phyloP scores from a whole-genome alignment of 2,113 vertebrate species.

The Odocoileus hemionus region DNA sequence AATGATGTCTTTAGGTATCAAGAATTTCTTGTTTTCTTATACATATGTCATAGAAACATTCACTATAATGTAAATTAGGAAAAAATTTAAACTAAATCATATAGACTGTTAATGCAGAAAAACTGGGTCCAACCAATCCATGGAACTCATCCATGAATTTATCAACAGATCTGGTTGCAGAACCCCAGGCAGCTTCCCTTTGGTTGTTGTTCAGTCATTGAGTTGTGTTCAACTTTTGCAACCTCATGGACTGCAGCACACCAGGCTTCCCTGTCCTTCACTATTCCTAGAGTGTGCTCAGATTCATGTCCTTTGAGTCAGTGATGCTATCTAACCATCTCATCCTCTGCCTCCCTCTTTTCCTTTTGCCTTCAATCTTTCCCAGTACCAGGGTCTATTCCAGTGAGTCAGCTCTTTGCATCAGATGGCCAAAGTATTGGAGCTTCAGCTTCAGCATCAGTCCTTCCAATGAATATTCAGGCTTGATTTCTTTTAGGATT shows the following conservation, averaged over 20 bases:
- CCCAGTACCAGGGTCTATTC: background rate
- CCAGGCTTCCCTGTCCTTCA: background rate
- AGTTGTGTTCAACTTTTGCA: background rate
- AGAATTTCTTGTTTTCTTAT: constrained; percentile 3
- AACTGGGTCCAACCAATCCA: background rate
- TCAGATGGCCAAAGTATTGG: background rate
- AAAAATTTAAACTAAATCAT: background rate
- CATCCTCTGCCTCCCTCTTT: background rate
- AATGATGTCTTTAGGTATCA: background rate
- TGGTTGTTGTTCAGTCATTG: background rate
- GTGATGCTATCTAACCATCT: background rate
- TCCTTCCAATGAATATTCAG: background rate
- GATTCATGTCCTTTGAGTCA: background rate
- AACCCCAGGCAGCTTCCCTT: background rate
- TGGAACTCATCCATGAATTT: background rate
- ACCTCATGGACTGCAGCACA: background rate
- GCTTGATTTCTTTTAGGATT: background rate
- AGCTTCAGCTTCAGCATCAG: background rate
- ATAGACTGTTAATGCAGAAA: background rate
- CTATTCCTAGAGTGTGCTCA: background rate
- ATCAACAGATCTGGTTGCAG: background rate
- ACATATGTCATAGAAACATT: background rate
- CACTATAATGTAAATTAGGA: background rate
- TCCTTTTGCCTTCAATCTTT: background rate
- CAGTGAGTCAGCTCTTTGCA: background rate